Evolutionary conservation across 2,888 invertebrate species (phyloP).

Genomic region (Pimpla rufipes): DNA sequence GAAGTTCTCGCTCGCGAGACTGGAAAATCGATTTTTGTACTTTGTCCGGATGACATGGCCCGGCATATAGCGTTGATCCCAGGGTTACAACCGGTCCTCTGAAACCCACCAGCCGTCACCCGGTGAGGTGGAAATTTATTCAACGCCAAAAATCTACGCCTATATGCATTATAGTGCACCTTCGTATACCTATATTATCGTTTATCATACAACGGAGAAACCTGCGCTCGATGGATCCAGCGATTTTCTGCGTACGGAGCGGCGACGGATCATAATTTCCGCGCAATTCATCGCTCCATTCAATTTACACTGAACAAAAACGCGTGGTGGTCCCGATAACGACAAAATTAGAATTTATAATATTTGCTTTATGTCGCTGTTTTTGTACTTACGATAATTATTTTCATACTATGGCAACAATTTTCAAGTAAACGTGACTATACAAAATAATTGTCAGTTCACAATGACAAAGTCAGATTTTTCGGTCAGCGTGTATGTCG

Average conservation of each 20-base stretch:
- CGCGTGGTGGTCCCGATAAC: no score
- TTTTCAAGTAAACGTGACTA: no score
- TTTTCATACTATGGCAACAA: no score
- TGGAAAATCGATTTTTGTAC: conserved; percentile 80
- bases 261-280: background rate
- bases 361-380: no score
- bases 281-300: background rate
- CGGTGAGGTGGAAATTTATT: conserved; percentile 70
- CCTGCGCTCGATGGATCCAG: background rate
- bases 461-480: no score
- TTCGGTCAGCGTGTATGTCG: no score
- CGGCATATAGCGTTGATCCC: conserved; percentile 34
- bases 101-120: no score
- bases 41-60: conserved; percentile 69
- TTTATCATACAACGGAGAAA: background rate
- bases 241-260: background rate
- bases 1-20: conserved; percentile 76
- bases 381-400: no score
- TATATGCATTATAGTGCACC: conserved; percentile 26
- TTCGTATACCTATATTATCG: conserved; percentile 29
- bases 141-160: conserved; percentile 53
- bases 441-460: no score
- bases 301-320: background rate
- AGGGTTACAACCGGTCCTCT: no score
- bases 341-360: no score